A percentile compares a stretch with the other conserved stretches of the same genome.
These are phyloP conservation scores for Gasterosteus aculeatus DNA, from an alignment of 2,113 vertebrate genomes.

Conservation along the genomic window DNA sequence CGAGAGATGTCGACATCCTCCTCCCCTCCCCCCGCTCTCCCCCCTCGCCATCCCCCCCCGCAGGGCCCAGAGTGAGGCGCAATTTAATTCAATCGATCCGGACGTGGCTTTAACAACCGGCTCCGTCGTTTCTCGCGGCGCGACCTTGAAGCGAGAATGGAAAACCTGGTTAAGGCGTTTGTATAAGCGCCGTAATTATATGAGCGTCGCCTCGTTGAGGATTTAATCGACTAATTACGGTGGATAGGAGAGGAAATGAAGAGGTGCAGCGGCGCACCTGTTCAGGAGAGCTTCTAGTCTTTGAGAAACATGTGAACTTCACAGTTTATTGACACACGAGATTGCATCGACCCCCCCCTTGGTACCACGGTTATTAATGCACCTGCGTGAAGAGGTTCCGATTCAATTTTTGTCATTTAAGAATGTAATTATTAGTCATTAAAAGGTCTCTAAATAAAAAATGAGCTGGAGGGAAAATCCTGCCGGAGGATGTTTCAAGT, in stretches of 20 bases:
- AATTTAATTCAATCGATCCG: neutral
- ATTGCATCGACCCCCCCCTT: neutral
- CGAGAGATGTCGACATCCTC: too few species aligned
- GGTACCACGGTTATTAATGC: neutral
- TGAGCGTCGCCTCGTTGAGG: neutral
- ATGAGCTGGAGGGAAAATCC: neutral
- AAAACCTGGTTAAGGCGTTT: constrained; percentile 4
- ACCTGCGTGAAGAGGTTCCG: neutral
- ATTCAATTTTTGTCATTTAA: neutral
- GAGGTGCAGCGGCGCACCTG: constrained; percentile 25
- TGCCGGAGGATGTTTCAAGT: neutral
- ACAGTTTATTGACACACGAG: constrained; percentile 12
- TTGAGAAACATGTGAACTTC: constrained; percentile 5
- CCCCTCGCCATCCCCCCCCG: too few species aligned
- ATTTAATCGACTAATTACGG: constrained; percentile 41
- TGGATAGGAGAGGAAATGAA: constrained; percentile 14
- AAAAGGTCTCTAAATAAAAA: neutral
- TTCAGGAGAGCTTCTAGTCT: constrained; percentile 2
- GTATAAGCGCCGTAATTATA: constrained; percentile 10
- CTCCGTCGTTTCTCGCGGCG: neutral
- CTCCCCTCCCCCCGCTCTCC: too few species aligned
- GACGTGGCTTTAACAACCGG: neutral
- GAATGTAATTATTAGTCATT: neutral
- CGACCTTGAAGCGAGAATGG: neutral
- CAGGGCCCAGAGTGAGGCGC: neutral